phyloP scores from a whole-genome alignment of 2,113 vertebrate species.

The Machaerirhynchus nigripectus region DNA sequence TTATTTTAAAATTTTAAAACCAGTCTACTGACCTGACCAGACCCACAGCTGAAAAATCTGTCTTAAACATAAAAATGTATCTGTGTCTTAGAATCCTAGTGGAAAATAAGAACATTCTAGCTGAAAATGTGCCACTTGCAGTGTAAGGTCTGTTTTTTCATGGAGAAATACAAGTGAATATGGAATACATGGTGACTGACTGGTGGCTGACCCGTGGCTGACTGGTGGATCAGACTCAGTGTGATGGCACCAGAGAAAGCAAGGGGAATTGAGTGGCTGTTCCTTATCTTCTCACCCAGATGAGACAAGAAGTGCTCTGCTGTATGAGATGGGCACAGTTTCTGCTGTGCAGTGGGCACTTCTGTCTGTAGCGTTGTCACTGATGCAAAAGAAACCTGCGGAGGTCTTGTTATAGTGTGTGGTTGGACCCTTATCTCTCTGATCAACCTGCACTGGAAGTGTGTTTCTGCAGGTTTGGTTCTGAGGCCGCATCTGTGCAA shows the following conservation, averaged over 20 bases:
- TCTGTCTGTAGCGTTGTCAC: not conserved
- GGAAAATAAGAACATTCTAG: not conserved
- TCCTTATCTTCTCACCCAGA: not conserved
- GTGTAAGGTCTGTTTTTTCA: not conserved
- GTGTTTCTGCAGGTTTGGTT: not conserved
- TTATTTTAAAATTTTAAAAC: not conserved
- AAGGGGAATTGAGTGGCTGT: not conserved
- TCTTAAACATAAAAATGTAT: not conserved
- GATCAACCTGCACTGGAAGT: not conserved
- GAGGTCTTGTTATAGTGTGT: accelerated
- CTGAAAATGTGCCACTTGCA: not conserved
- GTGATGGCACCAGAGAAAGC: not conserved
- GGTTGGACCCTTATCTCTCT: not conserved
- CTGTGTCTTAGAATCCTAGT: not conserved
- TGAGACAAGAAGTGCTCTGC: not conserved
- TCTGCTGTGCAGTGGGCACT: not conserved
- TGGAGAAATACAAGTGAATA: accelerated
- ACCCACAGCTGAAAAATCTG: not conserved
- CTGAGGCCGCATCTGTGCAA: not conserved
- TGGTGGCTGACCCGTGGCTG: accelerated
- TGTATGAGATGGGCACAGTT: not conserved
- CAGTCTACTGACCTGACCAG: not conserved
- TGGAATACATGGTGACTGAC: not conserved
- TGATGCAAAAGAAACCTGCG: not conserved
- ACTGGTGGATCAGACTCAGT: accelerated